These are phyloP conservation scores for Fulica atra DNA, from an alignment of 2,113 vertebrate species.

Conservation along the genomic window DNA sequence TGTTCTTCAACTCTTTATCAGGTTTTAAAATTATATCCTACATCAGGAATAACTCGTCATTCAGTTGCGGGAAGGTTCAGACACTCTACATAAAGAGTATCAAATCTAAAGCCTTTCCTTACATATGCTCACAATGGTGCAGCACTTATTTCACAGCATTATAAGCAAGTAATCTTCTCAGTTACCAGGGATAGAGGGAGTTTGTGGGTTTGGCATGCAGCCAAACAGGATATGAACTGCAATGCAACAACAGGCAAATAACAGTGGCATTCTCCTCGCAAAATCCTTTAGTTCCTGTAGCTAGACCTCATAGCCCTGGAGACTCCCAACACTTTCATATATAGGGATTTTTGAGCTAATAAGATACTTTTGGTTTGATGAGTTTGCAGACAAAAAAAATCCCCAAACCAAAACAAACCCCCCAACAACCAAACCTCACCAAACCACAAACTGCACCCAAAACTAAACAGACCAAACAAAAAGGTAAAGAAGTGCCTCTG, in stretches of 20 bases:
- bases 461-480: not conserved
- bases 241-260: constrained; percentile 10
- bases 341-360: not conserved
- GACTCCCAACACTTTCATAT: not conserved
- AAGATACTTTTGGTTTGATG: not conserved
- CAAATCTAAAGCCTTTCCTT: not conserved
- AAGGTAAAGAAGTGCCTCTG: not conserved
- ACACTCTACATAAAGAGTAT: not conserved
- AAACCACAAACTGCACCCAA: too few relatives aligned
- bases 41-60: not conserved
- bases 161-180: not conserved
- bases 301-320: not conserved
- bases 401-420: not conserved
- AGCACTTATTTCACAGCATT: constrained; percentile 4
- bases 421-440: not conserved
- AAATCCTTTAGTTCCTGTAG: constrained; percentile 9
- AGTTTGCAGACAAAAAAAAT: not conserved
- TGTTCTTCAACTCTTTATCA: not conserved
- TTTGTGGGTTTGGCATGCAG: constrained; percentile 18
- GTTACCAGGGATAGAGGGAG: not conserved
- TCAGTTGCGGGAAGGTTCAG: not conserved
- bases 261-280: not conserved
- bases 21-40: not conserved
- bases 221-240: constrained; percentile 2
- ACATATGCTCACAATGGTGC: not conserved